Conservation (phyloP, 2,797 vertebrate species). For the Epinephelus coioides region DNA sequence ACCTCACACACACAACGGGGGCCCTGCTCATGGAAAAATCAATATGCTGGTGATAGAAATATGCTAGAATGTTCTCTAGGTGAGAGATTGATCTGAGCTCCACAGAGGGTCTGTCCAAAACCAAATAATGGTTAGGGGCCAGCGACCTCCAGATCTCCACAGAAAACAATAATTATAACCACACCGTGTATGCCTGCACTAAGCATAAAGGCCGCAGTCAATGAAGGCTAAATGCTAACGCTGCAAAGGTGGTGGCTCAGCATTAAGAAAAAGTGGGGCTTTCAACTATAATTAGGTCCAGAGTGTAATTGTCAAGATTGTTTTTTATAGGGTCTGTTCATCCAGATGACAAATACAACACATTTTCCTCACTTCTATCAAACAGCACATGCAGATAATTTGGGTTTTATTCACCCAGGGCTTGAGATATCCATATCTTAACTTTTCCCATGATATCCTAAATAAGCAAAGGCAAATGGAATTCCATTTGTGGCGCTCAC, state of each 20-base stretch:
- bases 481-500: neutral
- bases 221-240: constrained; percentile 66
- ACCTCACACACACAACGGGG: constrained; percentile 76
- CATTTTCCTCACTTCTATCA: neutral
- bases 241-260: constrained; percentile 56
- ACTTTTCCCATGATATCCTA: neutral
- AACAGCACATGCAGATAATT: neutral
- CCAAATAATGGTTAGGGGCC: constrained; percentile 89
- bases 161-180: constrained; percentile 87
- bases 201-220: constrained; percentile 78
- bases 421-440: neutral
- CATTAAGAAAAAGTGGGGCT: constrained; percentile 8
- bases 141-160: constrained; percentile 83
- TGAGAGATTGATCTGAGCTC: constrained; percentile 88
- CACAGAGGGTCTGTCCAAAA: constrained; percentile 84
- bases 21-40: constrained; percentile 86
- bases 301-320: neutral
- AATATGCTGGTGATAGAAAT: constrained; percentile 89
- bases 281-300: constrained; percentile 37
- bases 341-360: neutral
- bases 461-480: neutral
- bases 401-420: neutral
- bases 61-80: constrained; percentile 85
- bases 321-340: constrained; percentile 9
- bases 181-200: constrained; percentile 69